phyloP scores from a whole-genome alignment of 92 coral and sea anemone species.

The Phymanthus crucifer region DNA sequence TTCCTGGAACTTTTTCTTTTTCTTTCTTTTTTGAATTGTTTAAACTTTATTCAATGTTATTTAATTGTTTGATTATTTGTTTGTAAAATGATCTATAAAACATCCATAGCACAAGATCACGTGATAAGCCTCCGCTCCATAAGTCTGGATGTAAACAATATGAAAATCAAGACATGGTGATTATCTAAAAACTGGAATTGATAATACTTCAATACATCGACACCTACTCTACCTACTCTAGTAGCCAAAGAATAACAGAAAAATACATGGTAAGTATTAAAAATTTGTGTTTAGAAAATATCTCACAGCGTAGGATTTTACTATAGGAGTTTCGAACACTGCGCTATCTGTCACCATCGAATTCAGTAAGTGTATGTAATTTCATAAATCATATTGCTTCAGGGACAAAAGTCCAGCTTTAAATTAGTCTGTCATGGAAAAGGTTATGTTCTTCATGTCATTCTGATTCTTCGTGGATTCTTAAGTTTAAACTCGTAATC shows the following conservation, averaged over 20 bases:
- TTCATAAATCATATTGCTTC: neutral
- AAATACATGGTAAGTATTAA: neutral
- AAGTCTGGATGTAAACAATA: conserved; percentile 20
- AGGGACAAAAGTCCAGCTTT: neutral
- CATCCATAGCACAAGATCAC: neutral
- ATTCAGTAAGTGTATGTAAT: neutral
- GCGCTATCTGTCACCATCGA: neutral
- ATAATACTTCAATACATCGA: neutral
- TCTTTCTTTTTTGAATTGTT: too few species aligned
- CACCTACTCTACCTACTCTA: neutral
- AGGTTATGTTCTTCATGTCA: neutral
- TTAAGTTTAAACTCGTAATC: too few species aligned
- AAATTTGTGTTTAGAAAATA: neutral
- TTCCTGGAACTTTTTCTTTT: too few species aligned
- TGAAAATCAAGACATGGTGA: neutral
- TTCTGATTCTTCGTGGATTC: neutral
- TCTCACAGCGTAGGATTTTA: neutral
- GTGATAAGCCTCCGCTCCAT: conserved; percentile 12
- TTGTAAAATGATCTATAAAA: conserved; percentile 5
- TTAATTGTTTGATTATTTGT: neutral
- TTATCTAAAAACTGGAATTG: neutral
- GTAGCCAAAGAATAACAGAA: neutral
- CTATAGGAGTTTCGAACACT: neutral
- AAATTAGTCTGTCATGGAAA: neutral
- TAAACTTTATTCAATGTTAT: neutral